Evolutionary conservation across 2,797 vertebrate species (phyloP).

Genomic region (Anableps anableps): DNA sequence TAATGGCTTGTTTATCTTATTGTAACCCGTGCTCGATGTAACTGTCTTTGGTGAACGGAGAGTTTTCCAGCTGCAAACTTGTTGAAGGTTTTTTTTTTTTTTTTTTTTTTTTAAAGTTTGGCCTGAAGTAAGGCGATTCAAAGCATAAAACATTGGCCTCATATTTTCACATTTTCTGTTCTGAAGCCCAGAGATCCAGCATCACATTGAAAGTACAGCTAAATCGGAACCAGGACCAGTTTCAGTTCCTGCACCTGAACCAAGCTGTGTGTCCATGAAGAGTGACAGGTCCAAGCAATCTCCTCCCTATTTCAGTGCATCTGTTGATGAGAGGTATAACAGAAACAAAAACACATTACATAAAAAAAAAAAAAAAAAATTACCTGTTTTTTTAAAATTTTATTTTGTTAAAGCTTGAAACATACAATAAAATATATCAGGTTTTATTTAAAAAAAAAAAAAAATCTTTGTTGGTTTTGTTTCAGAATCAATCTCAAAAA

Average conservation of each 20-base stretch:
- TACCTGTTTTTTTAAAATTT: background rate
- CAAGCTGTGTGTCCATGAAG: slow-evolving; percentile 1
- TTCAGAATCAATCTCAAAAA: background rate
- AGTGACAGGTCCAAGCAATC: background rate
- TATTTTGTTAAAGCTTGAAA: background rate
- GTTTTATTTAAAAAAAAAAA: too few relatives aligned
- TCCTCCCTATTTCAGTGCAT: background rate
- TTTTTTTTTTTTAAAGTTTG: too few relatives aligned
- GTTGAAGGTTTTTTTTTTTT: background rate
- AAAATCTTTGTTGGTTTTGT: background rate
- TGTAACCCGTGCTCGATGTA: background rate
- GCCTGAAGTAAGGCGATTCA: too few relatives aligned
- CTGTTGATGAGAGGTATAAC: background rate
- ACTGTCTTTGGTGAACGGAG: background rate
- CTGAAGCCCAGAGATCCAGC: background rate
- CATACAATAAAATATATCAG: background rate
- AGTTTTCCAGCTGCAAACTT: background rate
- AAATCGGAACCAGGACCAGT: background rate
- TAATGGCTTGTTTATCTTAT: background rate
- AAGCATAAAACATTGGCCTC: background rate
- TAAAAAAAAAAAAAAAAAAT: background rate
- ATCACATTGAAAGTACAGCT: background rate
- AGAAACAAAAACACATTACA: background rate
- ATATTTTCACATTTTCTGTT: background rate
- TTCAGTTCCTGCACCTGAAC: background rate